A percentile compares a stretch with the other conserved stretches of the same genome.
These are phyloP conservation scores for Galeopsomyia nigrocyanea DNA, from an alignment of 2,888 invertebrate genomes.

Conservation along the genomic window DNA sequence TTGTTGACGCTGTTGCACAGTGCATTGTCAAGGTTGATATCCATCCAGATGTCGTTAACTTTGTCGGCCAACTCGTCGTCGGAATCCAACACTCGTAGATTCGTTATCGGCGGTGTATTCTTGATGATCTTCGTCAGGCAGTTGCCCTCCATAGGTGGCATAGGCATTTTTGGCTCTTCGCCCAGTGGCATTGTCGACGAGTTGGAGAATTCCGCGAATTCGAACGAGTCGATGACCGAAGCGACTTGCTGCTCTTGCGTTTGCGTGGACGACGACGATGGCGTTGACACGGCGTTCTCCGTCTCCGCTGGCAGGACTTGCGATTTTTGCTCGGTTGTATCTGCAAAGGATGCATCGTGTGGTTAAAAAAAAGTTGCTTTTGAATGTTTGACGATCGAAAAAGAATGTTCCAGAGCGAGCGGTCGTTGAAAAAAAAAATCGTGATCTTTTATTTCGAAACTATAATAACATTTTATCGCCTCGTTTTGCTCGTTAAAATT, in stretches of 20 bases:
- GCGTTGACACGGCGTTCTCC: background rate
- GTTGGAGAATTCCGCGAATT: constrained; percentile 47
- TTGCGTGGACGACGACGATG: background rate
- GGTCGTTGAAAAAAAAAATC: too few species aligned
- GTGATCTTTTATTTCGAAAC: too few species aligned
- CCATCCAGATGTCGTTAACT: constrained; percentile 59
- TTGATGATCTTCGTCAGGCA: constrained; percentile 57
- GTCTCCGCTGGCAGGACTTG: constrained; percentile 7
- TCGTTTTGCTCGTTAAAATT: too few species aligned
- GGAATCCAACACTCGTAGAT: constrained; percentile 54
- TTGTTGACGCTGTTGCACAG: constrained; percentile 20
- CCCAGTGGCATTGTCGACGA: constrained; percentile 53
- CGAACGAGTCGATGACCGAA: constrained; percentile 37
- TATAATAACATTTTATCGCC: too few species aligned
- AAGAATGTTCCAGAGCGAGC: too few species aligned
- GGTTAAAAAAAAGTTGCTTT: background rate
- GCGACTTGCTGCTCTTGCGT: constrained; percentile 12
- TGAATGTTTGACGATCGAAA: too few species aligned
- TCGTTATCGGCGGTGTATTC: constrained; percentile 55
- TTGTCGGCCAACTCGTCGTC: constrained; percentile 56
- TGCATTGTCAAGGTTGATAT: constrained; percentile 52
- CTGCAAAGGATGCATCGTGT: constrained; percentile 11
- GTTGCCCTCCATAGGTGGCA: constrained; percentile 56
- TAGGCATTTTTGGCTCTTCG: constrained; percentile 56
- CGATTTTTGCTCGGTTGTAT: constrained; percentile 15